phyloP scores from a whole-genome alignment of 2,113 vertebrate genomes.

The Enhydra lutris region DNA sequence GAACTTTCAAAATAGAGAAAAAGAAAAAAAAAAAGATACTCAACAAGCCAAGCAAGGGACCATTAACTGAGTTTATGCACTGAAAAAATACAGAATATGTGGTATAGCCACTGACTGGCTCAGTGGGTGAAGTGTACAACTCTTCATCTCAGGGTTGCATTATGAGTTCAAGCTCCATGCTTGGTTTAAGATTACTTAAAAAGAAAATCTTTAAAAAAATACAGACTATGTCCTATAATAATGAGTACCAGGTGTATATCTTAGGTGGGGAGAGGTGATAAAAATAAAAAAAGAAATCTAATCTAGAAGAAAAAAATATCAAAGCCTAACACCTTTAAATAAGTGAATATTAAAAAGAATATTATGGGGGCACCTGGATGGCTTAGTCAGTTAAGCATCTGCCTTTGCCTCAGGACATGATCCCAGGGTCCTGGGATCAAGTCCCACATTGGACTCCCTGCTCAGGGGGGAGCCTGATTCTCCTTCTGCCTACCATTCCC shows the following conservation, averaged over 20 bases:
- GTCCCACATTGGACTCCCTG: neutral
- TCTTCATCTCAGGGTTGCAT: neutral
- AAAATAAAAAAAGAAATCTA: constrained; percentile 41
- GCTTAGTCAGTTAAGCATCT: neutral
- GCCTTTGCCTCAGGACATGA: neutral
- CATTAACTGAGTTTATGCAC: constrained; percentile 5
- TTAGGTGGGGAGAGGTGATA: neutral
- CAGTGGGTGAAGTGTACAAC: neutral
- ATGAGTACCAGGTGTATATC: neutral
- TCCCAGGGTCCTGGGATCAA: neutral
- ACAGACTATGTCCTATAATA: neutral
- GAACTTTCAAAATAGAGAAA: constrained; percentile 4
- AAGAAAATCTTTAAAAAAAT: neutral
- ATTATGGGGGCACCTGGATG: neutral
- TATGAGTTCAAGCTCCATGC: neutral
- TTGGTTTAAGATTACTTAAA: neutral
- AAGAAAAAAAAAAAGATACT: neutral
- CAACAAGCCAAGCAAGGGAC: constrained; percentile 18
- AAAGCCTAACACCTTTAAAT: neutral
- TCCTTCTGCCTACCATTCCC: neutral
- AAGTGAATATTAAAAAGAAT: neutral
- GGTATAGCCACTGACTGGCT: neutral
- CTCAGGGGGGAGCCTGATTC: neutral
- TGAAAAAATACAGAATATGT: constrained; percentile 7
- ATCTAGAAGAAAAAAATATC: neutral